Base-by-base conservation (phyloP, 2,797 vertebrate genomes). In the Odontamblyopus rebecca region DNA sequence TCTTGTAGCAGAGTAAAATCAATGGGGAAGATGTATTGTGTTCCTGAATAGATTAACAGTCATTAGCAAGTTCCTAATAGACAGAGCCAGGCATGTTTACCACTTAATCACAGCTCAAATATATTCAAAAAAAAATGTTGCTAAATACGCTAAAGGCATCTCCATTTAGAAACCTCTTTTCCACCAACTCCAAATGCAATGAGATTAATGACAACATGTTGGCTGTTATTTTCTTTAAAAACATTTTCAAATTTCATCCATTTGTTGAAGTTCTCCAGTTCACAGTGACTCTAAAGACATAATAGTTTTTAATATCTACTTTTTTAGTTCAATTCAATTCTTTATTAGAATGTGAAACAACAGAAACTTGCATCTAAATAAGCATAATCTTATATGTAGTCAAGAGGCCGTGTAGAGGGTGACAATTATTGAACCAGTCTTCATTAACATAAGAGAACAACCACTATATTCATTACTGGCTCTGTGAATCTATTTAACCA, bases 391-490 rank as follows among this genome's bases (percentile, higher is more conserved):
- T 27, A 44, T 41, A 41, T 26, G 38, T 23, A n/a, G 16, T 64
- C 61, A 18, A 62, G 12, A 38, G 72, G 23, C 65, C 0, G 5
- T 32, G 63, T 41, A 75, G 74, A 86, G 80, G 87, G 87, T 88
- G 89, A 91, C 77, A 69, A 68, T 73, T 84, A 92, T 91, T 53
- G 81, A 92, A 78, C 78, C 60, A n/a, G 63, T 50, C 69, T 41
- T 23, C 85, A 90, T 91, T 89, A 90, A 83, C 87, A 90, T 85
- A 27, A 65, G 63, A 85, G 81, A 89, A 88, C 85, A 84, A 84
- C 86, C 80, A 82, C 81, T 87, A 84, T 84, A 90, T 91, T 92
- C 87, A 89, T 89, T 85, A 86, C 66, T 77, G 81, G 74, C 84
- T 77, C 82, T 82, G 72, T 85, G 86, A 90, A 91, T 91, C 82